These are phyloP conservation scores for Ectobius pallidus DNA, from an alignment of 2,888 invertebrate genomes.

Conservation along the genomic window DNA sequence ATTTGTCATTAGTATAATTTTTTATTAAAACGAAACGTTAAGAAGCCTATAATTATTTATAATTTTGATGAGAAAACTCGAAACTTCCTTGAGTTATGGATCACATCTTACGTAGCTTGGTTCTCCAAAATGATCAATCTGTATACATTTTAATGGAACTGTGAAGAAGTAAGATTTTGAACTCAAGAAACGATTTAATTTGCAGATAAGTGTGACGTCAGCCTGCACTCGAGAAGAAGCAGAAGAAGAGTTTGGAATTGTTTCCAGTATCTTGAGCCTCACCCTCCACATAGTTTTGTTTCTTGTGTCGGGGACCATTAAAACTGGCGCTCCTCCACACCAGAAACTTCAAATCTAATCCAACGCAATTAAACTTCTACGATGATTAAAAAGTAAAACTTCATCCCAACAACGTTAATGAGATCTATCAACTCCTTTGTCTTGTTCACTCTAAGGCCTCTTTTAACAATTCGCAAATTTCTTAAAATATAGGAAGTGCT, in stretches of 20 bases:
- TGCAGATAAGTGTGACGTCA: conserved; percentile 4
- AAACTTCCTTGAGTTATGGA: too few relatives aligned
- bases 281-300: conserved; percentile 13
- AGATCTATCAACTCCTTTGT: conserved; percentile 26
- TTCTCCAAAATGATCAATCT: too few relatives aligned
- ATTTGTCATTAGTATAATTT: too few relatives aligned
- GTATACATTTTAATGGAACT: too few relatives aligned
- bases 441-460: not conserved
- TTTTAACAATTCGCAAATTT: not conserved
- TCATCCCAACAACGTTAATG: conserved; percentile 33
- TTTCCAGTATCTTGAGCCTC: not conserved
- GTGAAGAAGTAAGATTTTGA: too few relatives aligned
- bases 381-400: conserved; percentile 31
- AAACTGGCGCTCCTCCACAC: conserved; percentile 2
- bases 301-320: conserved; percentile 17
- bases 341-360: conserved; percentile 30
- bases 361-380: conserved; percentile 30
- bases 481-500: too few relatives aligned
- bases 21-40: too few relatives aligned
- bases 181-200: not conserved
- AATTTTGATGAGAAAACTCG: too few relatives aligned
- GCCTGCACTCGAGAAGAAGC: not conserved
- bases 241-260: not conserved
- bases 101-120: too few relatives aligned
- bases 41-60: too few relatives aligned